Conservation (phyloP, 2,797 vertebrate species). For the Aulostomus chinensis region DNA sequence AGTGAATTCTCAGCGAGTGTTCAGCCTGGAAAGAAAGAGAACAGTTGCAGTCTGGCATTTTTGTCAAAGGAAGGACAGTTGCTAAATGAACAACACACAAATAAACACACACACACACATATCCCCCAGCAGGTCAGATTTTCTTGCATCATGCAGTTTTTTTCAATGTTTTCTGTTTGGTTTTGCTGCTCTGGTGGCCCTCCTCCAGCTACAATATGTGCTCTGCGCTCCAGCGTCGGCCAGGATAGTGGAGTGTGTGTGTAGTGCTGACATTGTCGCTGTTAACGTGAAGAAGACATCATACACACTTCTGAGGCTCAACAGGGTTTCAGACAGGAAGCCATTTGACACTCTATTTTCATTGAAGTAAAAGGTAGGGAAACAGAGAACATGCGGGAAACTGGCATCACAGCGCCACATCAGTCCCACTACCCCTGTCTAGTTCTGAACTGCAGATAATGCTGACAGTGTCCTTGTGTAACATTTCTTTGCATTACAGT, state of each 20-base stretch:
- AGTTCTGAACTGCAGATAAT: too few relatives aligned
- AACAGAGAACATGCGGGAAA: too few relatives aligned
- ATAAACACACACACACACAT: conserved; percentile 1
- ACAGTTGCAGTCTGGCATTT: conserved; percentile 25
- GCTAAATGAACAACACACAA: conserved; percentile 27
- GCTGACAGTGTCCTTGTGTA: conserved; percentile 35
- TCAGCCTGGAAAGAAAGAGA: conserved; percentile 39
- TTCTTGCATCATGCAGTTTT: conserved; percentile 44
- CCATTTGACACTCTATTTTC: conserved; percentile 15
- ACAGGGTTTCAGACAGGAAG: conserved; percentile 25
- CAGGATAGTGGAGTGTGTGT: conserved; percentile 31
- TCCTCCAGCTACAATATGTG: conserved; percentile 56
- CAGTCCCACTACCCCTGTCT: too few relatives aligned
- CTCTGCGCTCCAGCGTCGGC: conserved; percentile 48
- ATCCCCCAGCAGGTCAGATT: conserved; percentile 42
- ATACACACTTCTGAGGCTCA: conserved; percentile 19
- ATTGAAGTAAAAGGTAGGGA: conserved; percentile 2
- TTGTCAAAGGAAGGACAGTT: conserved; percentile 29
- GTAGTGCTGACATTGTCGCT: conserved; percentile 48
- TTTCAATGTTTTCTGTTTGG: conserved; percentile 13
- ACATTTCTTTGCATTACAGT: conserved; percentile 26
- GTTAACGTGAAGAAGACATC: conserved; percentile 53
- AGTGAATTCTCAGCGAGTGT: conserved; percentile 47
- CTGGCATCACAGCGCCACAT: too few relatives aligned
- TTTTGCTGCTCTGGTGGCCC: conserved; percentile 40